These are phyloP conservation scores for Perodicticus potto DNA, from an alignment of 2,797 vertebrate genomes.

Conservation along the genomic window DNA sequence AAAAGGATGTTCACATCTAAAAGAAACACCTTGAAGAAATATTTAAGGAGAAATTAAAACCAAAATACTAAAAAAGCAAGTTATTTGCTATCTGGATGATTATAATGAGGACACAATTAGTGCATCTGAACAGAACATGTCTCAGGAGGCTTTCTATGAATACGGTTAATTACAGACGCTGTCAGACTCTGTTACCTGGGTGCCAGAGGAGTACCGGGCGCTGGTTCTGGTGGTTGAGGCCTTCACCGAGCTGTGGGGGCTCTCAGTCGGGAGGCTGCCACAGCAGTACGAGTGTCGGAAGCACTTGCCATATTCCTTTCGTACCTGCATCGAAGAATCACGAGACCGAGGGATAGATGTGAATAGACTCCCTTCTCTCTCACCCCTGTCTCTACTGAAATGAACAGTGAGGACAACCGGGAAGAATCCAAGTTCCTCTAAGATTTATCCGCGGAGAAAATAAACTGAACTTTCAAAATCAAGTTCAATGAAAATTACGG, in stretches of 20 bases:
- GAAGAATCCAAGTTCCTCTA: neutral
- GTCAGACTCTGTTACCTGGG: conserved; percentile 93
- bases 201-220: conserved; percentile 98
- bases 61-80: conserved; percentile 51
- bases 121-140: conserved; percentile 83
- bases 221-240: conserved; percentile 97
- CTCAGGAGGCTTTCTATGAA: conserved; percentile 86
- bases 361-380: neutral
- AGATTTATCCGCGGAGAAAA: neutral
- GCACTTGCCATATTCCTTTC: conserved; percentile 98
- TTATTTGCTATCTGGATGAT: conserved; percentile 78
- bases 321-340: conserved; percentile 90
- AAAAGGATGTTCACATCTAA: conserved; percentile 9
- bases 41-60: conserved; percentile 73
- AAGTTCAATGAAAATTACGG: neutral
- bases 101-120: conserved; percentile 86
- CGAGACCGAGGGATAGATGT: neutral
- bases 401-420: neutral
- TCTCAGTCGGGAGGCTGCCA: conserved; percentile 95
- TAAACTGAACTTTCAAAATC: neutral
- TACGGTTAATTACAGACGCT: conserved; percentile 85
- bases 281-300: conserved; percentile 99
- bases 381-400: neutral
- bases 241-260: conserved; percentile 97
- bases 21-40: conserved; percentile 59